Evolutionary conservation across 2,888 invertebrate genomes (phyloP).

Genomic region (Chymomyza caudatula): DNA sequence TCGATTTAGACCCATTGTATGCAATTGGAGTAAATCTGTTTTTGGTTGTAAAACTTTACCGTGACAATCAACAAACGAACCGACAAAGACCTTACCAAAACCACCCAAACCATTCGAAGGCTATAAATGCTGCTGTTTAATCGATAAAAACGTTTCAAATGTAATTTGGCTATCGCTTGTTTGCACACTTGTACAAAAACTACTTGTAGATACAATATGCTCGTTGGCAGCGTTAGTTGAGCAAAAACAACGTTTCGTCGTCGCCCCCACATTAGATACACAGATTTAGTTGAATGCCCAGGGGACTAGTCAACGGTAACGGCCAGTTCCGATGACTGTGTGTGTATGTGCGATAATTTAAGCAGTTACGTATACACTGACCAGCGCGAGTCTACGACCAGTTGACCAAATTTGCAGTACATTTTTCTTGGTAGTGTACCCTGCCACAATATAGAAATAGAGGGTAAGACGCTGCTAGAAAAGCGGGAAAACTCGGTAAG

Average conservation of each 20-base stretch:
- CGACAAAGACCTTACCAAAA: not conserved
- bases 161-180: constrained; percentile 54
- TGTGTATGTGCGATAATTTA: not conserved
- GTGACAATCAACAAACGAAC: constrained; percentile 27
- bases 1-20: not conserved
- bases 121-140: constrained; percentile 51
- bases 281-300: constrained; percentile 52
- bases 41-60: constrained; percentile 18
- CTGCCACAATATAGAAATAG: no score
- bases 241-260: not conserved
- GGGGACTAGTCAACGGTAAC: constrained; percentile 34
- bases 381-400: constrained; percentile 9
- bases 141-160: constrained; percentile 63
- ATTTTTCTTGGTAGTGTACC: not conserved
- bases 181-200: constrained; percentile 27
- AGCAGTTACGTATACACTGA: no score
- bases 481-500: constrained; percentile 10
- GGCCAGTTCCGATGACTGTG: not conserved
- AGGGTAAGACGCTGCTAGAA: constrained; percentile 1
- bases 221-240: constrained; percentile 14
- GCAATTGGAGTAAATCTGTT: constrained; percentile 20
- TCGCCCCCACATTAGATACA: constrained; percentile 44
- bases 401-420: not conserved
- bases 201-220: constrained; percentile 58
- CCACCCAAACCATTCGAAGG: not conserved